Conservation (phyloP, 2,797 vertebrate genomes). For the Prunella strophiata region DNA sequence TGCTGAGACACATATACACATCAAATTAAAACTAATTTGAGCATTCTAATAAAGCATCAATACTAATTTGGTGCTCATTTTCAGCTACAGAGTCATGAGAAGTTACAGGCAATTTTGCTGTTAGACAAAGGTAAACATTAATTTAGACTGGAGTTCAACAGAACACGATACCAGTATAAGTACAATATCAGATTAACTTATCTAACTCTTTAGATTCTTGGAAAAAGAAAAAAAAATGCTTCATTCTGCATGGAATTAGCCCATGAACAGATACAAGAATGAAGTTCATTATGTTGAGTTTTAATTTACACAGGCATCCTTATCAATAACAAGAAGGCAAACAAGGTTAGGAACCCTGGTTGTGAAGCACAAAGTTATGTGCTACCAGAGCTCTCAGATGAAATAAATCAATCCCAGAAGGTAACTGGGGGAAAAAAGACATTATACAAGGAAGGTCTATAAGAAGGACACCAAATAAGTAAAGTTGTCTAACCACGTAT, state of each 20-base stretch:
- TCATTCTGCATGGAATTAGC: not conserved
- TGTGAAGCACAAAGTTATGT: not conserved
- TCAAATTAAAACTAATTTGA: not conserved
- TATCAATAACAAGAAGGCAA: not conserved
- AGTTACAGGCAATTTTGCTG: not conserved
- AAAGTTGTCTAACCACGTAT: not conserved
- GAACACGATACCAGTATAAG: not conserved
- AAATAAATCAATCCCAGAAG: not conserved
- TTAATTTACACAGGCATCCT: not conserved
- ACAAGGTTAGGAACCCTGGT: not conserved
- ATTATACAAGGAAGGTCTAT: not conserved
- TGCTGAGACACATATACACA: not conserved
- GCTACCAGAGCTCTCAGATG: not conserved
- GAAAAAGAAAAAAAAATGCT: not conserved
- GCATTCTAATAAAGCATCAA: not conserved
- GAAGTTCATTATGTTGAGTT: accelerated
- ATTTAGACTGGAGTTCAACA: not conserved
- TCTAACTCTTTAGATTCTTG: not conserved
- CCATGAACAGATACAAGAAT: not conserved
- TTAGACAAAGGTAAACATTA: not conserved
- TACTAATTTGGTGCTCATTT: not conserved
- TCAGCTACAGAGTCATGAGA: not conserved
- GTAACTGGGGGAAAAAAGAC: not conserved
- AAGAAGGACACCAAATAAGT: not conserved
- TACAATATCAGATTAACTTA: not conserved